Evolutionary conservation across 2,888 invertebrate genomes (phyloP).

Genomic region (Pterobdella sp.): DNA sequence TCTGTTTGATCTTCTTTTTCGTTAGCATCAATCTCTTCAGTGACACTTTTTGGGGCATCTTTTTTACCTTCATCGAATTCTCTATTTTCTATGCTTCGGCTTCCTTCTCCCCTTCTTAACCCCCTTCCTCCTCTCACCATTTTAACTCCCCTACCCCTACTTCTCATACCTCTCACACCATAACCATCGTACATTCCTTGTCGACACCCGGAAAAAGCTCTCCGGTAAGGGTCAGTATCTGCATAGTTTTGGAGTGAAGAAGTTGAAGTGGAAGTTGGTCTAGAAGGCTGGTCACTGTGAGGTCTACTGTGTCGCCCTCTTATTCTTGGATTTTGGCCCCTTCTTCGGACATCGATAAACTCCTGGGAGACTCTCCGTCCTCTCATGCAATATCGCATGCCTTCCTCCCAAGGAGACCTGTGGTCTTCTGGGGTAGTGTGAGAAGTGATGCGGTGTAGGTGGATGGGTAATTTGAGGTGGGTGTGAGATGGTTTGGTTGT

Average conservation of each 20-base stretch:
- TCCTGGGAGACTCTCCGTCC: neutral
- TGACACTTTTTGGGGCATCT: neutral
- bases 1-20: neutral
- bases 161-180: neutral
- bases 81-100: neutral
- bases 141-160: neutral
- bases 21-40: too few species aligned
- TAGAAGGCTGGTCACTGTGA: neutral
- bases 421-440: neutral
- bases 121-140: neutral
- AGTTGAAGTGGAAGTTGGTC: neutral
- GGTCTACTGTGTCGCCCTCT: neutral
- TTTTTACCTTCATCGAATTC: neutral
- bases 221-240: neutral
- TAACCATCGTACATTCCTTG: neutral
- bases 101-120: constrained; percentile 11
- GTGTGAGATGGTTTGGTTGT: neutral
- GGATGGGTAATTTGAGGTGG: too few species aligned
- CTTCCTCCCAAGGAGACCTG: neutral
- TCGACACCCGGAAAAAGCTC: neutral
- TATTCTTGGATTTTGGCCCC: neutral
- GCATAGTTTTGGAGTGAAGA: neutral
- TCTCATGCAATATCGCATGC: neutral
- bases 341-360: neutral
- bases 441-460: neutral